Evolutionary conservation across 2,113 vertebrate genomes (phyloP).

Genomic region (Cebidichthys violaceus): DNA sequence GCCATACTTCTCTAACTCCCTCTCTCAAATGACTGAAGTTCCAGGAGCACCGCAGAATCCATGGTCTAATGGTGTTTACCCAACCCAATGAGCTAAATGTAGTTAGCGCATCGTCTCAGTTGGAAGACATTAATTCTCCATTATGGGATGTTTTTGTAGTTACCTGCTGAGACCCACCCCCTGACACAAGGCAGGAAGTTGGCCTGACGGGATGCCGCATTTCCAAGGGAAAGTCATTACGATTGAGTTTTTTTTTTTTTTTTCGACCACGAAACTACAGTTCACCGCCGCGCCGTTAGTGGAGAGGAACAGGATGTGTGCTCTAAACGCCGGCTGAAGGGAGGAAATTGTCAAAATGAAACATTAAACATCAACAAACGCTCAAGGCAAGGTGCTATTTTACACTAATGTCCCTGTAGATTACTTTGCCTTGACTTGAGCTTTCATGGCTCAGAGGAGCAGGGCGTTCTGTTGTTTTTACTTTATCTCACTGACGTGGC

Average conservation of each 20-base stretch:
- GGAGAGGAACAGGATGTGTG: slow-evolving; percentile 63
- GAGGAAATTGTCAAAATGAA: slow-evolving; percentile 76
- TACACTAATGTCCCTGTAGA: slow-evolving; percentile 66
- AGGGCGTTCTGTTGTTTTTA: slow-evolving; percentile 35
- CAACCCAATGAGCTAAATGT: slow-evolving; percentile 71
- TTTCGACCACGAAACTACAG: slow-evolving; percentile 42
- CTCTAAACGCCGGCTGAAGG: slow-evolving; percentile 61
- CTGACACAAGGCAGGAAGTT: slow-evolving; percentile 62
- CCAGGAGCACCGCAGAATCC: slow-evolving; percentile 47
- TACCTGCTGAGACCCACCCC: slow-evolving; percentile 79
- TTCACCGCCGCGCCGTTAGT: slow-evolving; percentile 62
- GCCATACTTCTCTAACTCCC: slow-evolving; percentile 63
- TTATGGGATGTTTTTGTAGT: slow-evolving; percentile 77
- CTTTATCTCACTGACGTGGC: slow-evolving; percentile 16
- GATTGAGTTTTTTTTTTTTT: slow-evolving; percentile 6
- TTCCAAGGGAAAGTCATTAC: slow-evolving; percentile 64
- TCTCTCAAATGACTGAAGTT: slow-evolving; percentile 62
- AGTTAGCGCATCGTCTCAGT: slow-evolving; percentile 70
- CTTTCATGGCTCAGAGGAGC: slow-evolving; percentile 51
- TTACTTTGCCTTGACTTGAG: slow-evolving; percentile 61
- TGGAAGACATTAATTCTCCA: slow-evolving; percentile 85
- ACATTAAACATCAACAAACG: slow-evolving; percentile 73
- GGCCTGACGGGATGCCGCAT: slow-evolving; percentile 41
- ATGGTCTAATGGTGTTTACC: slow-evolving; percentile 78
- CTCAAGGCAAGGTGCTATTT: slow-evolving; percentile 72